Conservation (phyloP, 2,888 invertebrate species). For the Platypus cylindrus region DNA sequence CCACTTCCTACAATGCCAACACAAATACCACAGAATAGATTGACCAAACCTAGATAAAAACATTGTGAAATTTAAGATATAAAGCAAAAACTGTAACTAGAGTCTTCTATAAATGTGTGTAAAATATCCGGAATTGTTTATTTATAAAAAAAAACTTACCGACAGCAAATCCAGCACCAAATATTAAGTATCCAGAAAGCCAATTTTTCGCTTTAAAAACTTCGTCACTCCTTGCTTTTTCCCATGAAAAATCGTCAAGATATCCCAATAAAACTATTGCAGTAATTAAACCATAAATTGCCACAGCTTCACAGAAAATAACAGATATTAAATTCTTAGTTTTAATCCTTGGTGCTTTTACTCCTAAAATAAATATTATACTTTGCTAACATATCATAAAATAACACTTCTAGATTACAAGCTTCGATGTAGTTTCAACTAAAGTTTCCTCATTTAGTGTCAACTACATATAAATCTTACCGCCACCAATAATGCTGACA, state of each 20-base stretch:
- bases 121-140: not conserved
- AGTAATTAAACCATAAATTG: slow-evolving; percentile 97
- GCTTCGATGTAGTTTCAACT: not conserved
- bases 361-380: slow-evolving; percentile 43
- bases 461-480: slow-evolving; percentile 4
- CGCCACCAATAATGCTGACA: slow-evolving; percentile 76
- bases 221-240: slow-evolving; percentile 28
- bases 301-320: slow-evolving; percentile 99
- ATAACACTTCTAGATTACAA: not conserved
- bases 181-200: slow-evolving; percentile 86
- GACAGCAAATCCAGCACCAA: slow-evolving; percentile 90
- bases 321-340: slow-evolving; percentile 99
- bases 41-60: slow-evolving; percentile 85
- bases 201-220: slow-evolving; percentile 52
- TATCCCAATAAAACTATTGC: slow-evolving; percentile 91
- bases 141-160: slow-evolving; percentile 44
- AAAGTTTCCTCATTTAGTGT: not conserved
- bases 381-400: no score
- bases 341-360: slow-evolving; percentile 96
- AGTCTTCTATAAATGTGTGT: no score
- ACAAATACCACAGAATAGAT: slow-evolving; percentile 89
- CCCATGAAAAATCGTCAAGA: slow-evolving; percentile 40
- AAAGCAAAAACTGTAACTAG: no score
- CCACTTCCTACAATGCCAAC: slow-evolving; percentile 99
- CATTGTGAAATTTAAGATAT: not conserved